These are phyloP conservation scores for Carettochelys insculpta DNA, from an alignment of 2,113 vertebrate genomes.

Conservation along the genomic window DNA sequence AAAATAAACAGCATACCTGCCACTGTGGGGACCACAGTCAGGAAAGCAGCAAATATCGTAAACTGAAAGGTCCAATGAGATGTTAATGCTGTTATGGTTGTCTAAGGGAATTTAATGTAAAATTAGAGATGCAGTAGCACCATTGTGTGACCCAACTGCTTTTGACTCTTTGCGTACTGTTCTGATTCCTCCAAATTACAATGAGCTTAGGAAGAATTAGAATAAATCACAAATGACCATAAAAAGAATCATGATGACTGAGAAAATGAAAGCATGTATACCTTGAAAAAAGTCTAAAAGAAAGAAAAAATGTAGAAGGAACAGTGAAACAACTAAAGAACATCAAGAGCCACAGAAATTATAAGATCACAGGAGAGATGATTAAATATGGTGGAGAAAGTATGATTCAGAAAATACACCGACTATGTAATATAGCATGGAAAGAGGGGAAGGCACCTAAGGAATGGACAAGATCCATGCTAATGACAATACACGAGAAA, in stretches of 20 bases:
- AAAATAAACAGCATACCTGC: background rate
- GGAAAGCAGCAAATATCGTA: background rate
- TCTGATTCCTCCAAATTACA: background rate
- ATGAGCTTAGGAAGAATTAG: constrained; percentile 1
- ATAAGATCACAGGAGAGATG: too few relatives aligned
- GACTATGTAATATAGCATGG: too few relatives aligned
- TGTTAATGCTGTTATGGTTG: background rate
- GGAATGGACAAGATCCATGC: too few relatives aligned
- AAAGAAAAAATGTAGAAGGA: background rate
- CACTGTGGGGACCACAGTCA: background rate
- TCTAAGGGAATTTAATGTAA: background rate
- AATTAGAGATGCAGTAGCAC: background rate
- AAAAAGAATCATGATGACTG: constrained; percentile 4
- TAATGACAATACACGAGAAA: too few relatives aligned
- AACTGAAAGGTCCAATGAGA: background rate
- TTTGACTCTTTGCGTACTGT: background rate
- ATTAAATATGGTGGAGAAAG: too few relatives aligned
- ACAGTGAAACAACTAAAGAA: too few relatives aligned
- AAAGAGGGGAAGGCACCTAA: too few relatives aligned
- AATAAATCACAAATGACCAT: constrained; percentile 8
- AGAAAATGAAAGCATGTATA: background rate
- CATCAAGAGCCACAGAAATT: too few relatives aligned
- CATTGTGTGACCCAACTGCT: background rate
- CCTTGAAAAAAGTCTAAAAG: too few relatives aligned
- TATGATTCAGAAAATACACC: too few relatives aligned